Percentiles rank a stretch among this genome's conserved stretches.
These are phyloP conservation scores for Craterocephalus amniculus DNA, from an alignment of 2,797 vertebrate species.

Conservation along the genomic window DNA sequence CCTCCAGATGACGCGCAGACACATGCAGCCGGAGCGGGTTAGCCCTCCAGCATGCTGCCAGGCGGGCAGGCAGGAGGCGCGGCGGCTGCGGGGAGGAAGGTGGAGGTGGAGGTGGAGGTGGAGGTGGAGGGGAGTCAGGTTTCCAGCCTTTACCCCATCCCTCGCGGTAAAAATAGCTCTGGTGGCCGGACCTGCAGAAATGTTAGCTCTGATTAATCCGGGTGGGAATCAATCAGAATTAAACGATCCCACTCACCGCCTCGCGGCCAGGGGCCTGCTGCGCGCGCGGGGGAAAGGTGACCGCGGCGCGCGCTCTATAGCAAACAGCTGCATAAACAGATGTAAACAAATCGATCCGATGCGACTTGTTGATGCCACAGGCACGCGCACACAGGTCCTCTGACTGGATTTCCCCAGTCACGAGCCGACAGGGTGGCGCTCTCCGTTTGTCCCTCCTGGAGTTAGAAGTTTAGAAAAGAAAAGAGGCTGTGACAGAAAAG, in stretches of 20 bases:
- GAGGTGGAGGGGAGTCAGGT: constrained; percentile 80
- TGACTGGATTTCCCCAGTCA: constrained; percentile 37
- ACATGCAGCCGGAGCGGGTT: constrained; percentile 25
- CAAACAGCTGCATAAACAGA: constrained; percentile 31
- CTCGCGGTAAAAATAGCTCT: constrained; percentile 84
- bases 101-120: too few relatives aligned
- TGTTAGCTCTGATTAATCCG: constrained; percentile 65
- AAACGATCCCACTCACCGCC: too few relatives aligned
- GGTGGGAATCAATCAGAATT: too few relatives aligned
- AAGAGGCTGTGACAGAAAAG: not conserved
- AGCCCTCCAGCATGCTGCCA: constrained; percentile 68
- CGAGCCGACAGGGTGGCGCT: not conserved
- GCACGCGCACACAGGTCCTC: constrained; percentile 36
- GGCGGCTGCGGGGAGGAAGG: constrained; percentile 63
- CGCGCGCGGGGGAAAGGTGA: too few relatives aligned
- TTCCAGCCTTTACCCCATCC: constrained; percentile 88
- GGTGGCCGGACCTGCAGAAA: constrained; percentile 64
- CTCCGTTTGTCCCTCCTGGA: not conserved
- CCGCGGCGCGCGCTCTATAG: not conserved
- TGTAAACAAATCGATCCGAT: constrained; percentile 64
- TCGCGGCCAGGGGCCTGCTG: too few relatives aligned
- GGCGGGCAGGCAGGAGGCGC: constrained; percentile 57
- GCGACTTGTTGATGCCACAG: constrained; percentile 61
- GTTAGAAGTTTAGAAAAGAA: not conserved
- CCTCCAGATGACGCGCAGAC: constrained; percentile 5